Base-by-base conservation (phyloP, 2,797 vertebrate species). In the Enteromius radiatus region DNA sequence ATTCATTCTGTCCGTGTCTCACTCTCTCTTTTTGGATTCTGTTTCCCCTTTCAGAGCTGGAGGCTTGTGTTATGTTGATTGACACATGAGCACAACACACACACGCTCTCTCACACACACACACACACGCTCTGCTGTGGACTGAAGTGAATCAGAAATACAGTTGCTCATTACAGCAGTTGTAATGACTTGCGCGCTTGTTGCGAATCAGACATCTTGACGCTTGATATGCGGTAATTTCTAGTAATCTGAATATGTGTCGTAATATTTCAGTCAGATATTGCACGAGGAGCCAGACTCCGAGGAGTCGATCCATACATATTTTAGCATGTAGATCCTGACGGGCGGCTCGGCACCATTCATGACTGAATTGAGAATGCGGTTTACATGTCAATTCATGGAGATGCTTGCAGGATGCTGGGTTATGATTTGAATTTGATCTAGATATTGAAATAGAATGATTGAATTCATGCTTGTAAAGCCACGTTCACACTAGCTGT, bases 111-210 rank as follows among this genome's bases (percentile, higher is more conserved):
- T 3, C 19, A 38, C 33, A 65, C 19, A 65, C 65, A 21, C 63
- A 67, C 3, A 59, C 26, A 17, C 38, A 21, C 68, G 3, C 45
- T 73, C 56, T 54, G 49, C 56, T 63, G 26, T 80, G 82, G 47
- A 80, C 71, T 80, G 52, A 63, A 80, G 76, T 68, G 67, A 84
- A 79, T 84, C 67, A 80, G 73, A 68, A 76, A 56, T 49, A 59
- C 28, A 41, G 31, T 69, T 70, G 59, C 61, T 85, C 36, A 64
- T n/a, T 75, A 68, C 26, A 69, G 64, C 14, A 64, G 64, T 75
- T n/a, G 31, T 76, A 56, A 73, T 78, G 47, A 56, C 63, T 81
- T 17, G 65, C 3, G 6, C 23, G 8, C 17, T 76, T 38, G 49
- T 41, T 80, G 47, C 14, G 26, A 68, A 65, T 23, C 76, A 12